Conservation (phyloP, 2,888 invertebrate species). For the Chrysolina haemoptera region DNA sequence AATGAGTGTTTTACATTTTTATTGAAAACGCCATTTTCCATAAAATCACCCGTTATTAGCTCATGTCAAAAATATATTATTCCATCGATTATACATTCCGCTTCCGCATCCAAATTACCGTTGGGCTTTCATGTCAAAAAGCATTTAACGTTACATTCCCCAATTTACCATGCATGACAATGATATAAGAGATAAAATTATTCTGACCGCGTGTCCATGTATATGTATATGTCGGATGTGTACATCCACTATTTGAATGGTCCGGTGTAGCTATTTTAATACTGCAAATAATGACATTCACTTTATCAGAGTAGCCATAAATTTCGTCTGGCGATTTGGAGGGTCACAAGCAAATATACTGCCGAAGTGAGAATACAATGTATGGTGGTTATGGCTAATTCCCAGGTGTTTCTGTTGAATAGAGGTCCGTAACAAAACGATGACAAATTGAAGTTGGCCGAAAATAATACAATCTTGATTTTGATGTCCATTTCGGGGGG, state of each 20-base stretch:
- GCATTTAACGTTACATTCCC: conserved; percentile 49
- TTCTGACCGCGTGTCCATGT: conserved; percentile 43
- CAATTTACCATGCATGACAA: conserved; percentile 48
- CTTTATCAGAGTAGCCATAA: conserved; percentile 17
- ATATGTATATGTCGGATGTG: conserved; percentile 37
- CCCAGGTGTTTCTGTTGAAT: too few relatives aligned
- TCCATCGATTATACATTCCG: conserved; percentile 39
- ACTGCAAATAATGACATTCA: conserved; percentile 7
- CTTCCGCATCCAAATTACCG: conserved; percentile 45
- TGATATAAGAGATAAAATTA: conserved; percentile 51
- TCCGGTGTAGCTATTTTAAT: background rate
- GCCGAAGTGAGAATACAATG: background rate
- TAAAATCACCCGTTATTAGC: conserved; percentile 9
- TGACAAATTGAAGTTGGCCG: too few relatives aligned
- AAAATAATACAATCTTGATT: too few relatives aligned
- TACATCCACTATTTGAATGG: conserved; percentile 37
- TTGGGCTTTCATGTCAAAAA: conserved; percentile 48
- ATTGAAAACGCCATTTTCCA: background rate
- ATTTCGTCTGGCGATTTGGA: background rate
- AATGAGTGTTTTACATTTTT: background rate
- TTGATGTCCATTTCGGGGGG: too few relatives aligned
- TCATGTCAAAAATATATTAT: conserved; percentile 38
- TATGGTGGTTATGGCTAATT: background rate
- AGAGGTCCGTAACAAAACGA: too few relatives aligned
- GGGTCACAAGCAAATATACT: background rate